phyloP scores from a whole-genome alignment of 53 echinoderm and acorn worm genomes.

The Echinometra lucunter region DNA sequence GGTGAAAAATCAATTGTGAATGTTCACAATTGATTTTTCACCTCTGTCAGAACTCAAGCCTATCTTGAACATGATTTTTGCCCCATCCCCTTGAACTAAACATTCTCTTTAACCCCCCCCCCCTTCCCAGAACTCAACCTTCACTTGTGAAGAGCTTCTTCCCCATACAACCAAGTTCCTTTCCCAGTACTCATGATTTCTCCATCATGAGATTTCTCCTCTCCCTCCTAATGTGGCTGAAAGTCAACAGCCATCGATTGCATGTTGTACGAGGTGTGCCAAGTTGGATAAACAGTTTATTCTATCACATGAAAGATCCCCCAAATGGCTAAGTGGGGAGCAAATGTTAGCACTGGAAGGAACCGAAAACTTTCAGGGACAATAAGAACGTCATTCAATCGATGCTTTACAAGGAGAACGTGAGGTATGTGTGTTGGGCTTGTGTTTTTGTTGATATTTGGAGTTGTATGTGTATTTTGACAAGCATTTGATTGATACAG shows the following conservation, averaged over 20 bases:
- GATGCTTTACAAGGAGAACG: background rate
- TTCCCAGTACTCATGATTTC: background rate
- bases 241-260: constrained; percentile 39
- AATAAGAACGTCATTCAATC: constrained; percentile 40
- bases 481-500: background rate
- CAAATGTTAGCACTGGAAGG: constrained; percentile 32
- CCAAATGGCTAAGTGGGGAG: constrained; percentile 43
- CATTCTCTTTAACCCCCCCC: too few relatives aligned
- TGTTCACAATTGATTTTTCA: too few relatives aligned
- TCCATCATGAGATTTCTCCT: background rate
- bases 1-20: too few relatives aligned
- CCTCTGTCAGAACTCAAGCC: too few relatives aligned
- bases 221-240: background rate
- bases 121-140: too few relatives aligned
- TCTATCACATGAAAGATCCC: constrained; percentile 11
- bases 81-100: too few relatives aligned
- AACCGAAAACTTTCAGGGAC: constrained; percentile 53
- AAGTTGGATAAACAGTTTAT: constrained; percentile 34
- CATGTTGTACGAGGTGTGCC: background rate
- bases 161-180: background rate
- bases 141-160: background rate
- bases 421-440: background rate
- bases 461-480: constrained; percentile 20
- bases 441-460: constrained; percentile 20
- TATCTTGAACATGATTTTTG: too few relatives aligned